These are phyloP conservation scores for Scelioninae gen. 2 DNA, from an alignment of 2,888 invertebrate genomes.

Conservation along the genomic window DNA sequence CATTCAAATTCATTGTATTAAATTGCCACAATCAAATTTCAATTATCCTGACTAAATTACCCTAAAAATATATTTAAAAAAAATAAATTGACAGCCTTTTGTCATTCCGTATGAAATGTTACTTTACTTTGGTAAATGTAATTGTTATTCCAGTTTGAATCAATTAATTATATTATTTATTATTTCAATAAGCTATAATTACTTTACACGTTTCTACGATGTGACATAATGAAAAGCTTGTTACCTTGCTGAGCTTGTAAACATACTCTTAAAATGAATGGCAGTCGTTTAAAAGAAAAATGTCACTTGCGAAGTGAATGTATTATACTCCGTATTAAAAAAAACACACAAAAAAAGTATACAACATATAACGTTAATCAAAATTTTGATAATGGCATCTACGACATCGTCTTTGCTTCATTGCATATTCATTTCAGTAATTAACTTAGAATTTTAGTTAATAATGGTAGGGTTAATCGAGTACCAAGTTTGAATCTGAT, in stretches of 20 bases:
- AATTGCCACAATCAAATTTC: too few species aligned
- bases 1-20: too few species aligned
- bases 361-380: constrained; percentile 44
- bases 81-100: too few species aligned
- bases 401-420: constrained; percentile 52
- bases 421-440: constrained; percentile 38
- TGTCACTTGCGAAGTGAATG: constrained; percentile 24
- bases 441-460: constrained; percentile 25
- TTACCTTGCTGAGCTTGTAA: constrained; percentile 57
- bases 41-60: too few species aligned
- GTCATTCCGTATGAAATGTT: too few species aligned
- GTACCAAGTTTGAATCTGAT: constrained; percentile 33
- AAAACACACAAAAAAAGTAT: constrained; percentile 27
- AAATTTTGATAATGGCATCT: constrained; percentile 53
- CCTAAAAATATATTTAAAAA: too few species aligned
- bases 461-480: constrained; percentile 22
- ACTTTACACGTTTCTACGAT: too few species aligned
- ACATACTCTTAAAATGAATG: constrained; percentile 30
- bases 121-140: too few species aligned
- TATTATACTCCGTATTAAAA: constrained; percentile 21
- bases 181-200: too few species aligned
- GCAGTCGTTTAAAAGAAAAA: constrained; percentile 24
- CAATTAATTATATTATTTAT: too few species aligned
- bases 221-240: constrained; percentile 6
- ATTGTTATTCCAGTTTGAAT: too few species aligned